A percentile compares a stretch with the other conserved stretches of the same genome.
Conservation (phyloP, 2,888 invertebrate genomes). For the Lithophane ornitopus region DNA sequence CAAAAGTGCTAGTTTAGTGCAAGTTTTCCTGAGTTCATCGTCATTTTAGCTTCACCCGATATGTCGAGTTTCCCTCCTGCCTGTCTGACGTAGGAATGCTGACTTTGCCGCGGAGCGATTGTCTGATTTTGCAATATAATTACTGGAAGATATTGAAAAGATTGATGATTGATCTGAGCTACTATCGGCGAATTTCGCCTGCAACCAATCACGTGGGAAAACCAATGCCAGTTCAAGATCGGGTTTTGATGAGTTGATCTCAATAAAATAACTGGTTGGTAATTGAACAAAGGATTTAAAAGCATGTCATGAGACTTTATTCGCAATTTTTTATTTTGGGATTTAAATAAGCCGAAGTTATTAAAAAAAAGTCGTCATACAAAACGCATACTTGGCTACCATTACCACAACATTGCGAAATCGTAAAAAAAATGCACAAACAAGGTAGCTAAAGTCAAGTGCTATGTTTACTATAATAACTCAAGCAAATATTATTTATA, state of each 20-base stretch:
- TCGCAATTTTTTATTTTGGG: not conserved
- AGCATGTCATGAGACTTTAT: not conserved
- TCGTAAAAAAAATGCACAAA: constrained; percentile 1
- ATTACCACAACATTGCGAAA: not conserved
- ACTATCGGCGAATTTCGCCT: not conserved
- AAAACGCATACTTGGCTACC: not conserved
- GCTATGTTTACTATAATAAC: not conserved
- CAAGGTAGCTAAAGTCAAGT: not conserved
- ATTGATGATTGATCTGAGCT: not conserved
- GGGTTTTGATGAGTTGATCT: not conserved
- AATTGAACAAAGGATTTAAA: not conserved
- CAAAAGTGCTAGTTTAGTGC: too few relatives aligned
- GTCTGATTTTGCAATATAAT: too few relatives aligned
- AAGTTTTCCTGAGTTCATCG: not conserved
- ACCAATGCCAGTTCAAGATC: not conserved
- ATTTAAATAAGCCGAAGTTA: not conserved
- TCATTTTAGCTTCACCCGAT: not conserved
- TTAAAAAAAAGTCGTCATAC: too few relatives aligned
- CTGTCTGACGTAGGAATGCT: not conserved
- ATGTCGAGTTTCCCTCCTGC: not conserved
- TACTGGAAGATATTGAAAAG: not conserved
- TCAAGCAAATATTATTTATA: not conserved
- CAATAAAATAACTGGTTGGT: not conserved
- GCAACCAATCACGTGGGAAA: not conserved
- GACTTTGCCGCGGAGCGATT: not conserved